Conservation (phyloP, 37 sponge, comb jelly and placozoan species). For the Mnemiopsis leidyi region DNA sequence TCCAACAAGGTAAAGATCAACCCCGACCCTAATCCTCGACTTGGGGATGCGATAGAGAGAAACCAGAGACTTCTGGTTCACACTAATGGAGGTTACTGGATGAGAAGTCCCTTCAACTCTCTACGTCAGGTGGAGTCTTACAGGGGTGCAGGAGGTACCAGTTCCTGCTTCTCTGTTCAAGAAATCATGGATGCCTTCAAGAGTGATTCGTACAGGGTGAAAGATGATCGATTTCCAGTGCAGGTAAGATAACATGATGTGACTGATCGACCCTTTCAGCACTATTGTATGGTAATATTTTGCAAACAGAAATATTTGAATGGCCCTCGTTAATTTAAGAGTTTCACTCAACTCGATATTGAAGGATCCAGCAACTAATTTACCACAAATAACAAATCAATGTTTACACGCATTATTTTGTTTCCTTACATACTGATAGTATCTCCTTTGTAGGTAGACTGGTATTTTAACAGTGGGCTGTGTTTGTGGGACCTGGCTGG, state of each 20-base stretch:
- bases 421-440: not conserved
- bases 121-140: not conserved
- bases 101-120: not conserved
- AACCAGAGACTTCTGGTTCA: not conserved
- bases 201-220: not conserved
- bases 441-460: not conserved
- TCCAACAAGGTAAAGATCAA: not conserved
- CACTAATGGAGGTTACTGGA: not conserved
- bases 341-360: too few species aligned
- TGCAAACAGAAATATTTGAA: too few species aligned
- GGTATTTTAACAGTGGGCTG: not conserved
- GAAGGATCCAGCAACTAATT: too few species aligned
- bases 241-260: constrained; percentile 12
- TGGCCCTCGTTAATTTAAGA: too few species aligned
- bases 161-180: not conserved
- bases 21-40: not conserved
- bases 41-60: not conserved
- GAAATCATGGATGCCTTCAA: not conserved
- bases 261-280: too few species aligned
- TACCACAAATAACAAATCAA: too few species aligned
- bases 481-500: constrained; percentile 15
- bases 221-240: not conserved
- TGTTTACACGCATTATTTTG: too few species aligned
- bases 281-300: too few species aligned
- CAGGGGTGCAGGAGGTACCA: not conserved